These are phyloP conservation scores for Pampusana beccarii DNA, from an alignment of 2,113 vertebrate species.

Conservation along the genomic window DNA sequence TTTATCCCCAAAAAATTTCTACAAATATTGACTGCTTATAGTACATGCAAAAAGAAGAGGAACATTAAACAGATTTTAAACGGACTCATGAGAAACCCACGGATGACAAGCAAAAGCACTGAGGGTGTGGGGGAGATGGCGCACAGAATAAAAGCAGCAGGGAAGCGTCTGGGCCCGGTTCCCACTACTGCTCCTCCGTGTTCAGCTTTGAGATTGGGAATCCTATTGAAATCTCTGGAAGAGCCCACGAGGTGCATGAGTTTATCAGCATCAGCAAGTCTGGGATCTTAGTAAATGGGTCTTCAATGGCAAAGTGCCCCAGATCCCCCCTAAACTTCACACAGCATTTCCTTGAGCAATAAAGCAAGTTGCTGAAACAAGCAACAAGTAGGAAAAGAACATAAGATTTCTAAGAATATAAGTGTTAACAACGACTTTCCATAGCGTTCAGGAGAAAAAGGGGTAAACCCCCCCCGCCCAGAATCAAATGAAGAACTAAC, in stretches of 20 bases:
- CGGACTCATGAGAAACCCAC: neutral
- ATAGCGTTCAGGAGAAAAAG: neutral
- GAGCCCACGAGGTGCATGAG: neutral
- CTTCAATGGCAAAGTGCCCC: neutral
- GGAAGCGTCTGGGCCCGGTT: neutral
- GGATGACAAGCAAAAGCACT: neutral
- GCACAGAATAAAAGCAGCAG: constrained; percentile 42
- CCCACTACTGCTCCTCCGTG: neutral
- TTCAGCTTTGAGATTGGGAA: neutral
- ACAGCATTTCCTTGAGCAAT: neutral
- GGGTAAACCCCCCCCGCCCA: neutral
- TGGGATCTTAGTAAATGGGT: neutral
- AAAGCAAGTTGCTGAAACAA: neutral
- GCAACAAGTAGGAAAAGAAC: neutral
- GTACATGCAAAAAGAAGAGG: neutral
- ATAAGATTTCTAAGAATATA: neutral
- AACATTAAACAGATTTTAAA: neutral
- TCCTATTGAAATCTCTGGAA: neutral
- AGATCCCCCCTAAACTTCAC: neutral
- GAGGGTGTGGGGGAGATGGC: neutral
- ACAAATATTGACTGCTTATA: neutral
- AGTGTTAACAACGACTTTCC: neutral
- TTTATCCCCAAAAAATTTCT: neutral
- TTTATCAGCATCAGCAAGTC: neutral
- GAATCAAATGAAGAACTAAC: neutral